Percentiles rank a stretch among this genome's conserved stretches.
Evolutionary conservation across 2,888 invertebrate species (phyloP).

Genomic region (Melipona beecheii): DNA sequence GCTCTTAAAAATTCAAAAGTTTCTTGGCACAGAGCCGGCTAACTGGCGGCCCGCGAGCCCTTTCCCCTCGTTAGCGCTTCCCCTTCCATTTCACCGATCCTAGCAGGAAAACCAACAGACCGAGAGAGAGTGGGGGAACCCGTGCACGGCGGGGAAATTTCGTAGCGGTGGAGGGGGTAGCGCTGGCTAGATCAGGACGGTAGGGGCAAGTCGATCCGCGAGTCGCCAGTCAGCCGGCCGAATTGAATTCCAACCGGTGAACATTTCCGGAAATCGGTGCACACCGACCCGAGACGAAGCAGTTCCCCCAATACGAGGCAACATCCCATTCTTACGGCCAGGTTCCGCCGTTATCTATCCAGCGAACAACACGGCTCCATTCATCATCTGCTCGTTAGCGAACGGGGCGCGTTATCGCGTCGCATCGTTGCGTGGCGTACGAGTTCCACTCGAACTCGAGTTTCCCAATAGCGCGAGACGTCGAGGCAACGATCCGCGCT

Average conservation of each 20-base stretch:
- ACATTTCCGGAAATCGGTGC: slow-evolving; percentile 2
- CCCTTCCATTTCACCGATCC: too few species aligned
- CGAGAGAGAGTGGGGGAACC: too few species aligned
- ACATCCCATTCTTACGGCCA: slow-evolving; percentile 24
- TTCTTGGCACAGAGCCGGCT: too few species aligned
- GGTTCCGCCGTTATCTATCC: slow-evolving; percentile 28
- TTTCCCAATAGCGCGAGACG: slow-evolving; percentile 21
- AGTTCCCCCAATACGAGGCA: slow-evolving; percentile 2
- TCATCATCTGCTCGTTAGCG: slow-evolving; percentile 47
- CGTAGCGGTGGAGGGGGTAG: too few species aligned
- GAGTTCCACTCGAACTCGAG: slow-evolving; percentile 18
- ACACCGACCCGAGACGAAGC: slow-evolving; percentile 16
- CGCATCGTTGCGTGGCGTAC: slow-evolving; percentile 30
- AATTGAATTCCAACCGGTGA: not conserved
- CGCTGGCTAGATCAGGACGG: too few species aligned
- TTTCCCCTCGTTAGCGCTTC: too few species aligned
- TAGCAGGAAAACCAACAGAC: too few species aligned
- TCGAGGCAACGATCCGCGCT: slow-evolving; percentile 17
- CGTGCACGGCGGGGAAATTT: too few species aligned
- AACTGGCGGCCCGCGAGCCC: too few species aligned
- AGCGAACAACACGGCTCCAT: slow-evolving; percentile 17
- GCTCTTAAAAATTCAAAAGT: too few species aligned
- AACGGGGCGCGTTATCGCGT: slow-evolving; percentile 16
- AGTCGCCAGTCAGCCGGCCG: too few species aligned
- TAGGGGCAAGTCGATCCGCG: too few species aligned